These are phyloP conservation scores for Eucera pruinosa DNA, from an alignment of 2,888 invertebrate genomes.

Conservation along the genomic window DNA sequence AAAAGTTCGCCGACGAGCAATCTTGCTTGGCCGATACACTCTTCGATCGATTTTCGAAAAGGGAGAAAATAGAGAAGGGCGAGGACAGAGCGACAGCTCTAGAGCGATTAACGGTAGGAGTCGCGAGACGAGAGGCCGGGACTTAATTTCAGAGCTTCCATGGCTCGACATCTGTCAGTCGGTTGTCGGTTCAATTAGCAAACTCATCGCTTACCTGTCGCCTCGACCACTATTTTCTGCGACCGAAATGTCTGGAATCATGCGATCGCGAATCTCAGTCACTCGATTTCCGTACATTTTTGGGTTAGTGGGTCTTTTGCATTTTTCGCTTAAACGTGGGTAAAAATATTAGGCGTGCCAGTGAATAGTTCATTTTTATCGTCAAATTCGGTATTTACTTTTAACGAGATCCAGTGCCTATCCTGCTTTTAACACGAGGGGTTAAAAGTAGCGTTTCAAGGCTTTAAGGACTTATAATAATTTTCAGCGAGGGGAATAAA, in stretches of 20 bases:
- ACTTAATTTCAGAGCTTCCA: constrained; percentile 53
- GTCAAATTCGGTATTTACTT: too few species aligned
- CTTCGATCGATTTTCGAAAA: constrained; percentile 20
- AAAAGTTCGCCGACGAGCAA: constrained; percentile 50
- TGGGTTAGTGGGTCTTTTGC: background rate
- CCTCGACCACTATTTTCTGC: constrained; percentile 62
- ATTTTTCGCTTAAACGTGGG: too few species aligned
- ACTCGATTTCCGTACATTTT: background rate
- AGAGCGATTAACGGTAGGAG: constrained; percentile 30
- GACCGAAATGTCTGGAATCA: constrained; percentile 48
- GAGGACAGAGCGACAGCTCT: background rate
- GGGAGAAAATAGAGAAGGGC: too few species aligned
- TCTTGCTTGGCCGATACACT: constrained; percentile 21
- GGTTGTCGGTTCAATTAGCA: constrained; percentile 77
- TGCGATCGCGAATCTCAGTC: background rate
- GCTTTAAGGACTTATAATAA: too few species aligned
- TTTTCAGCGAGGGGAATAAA: too few species aligned
- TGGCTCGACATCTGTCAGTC: constrained; percentile 68
- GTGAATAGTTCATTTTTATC: too few species aligned
- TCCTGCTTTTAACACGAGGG: too few species aligned
- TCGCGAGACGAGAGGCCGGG: background rate
- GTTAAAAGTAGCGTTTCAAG: too few species aligned
- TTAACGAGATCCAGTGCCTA: too few species aligned
- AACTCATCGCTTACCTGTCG: constrained; percentile 76
- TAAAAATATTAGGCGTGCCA: too few species aligned